Evolutionary conservation across 2,797 vertebrate species (phyloP), one percentile per base, ranked within the genome.

Genomic region (Moxostoma hubbsi): DNA sequence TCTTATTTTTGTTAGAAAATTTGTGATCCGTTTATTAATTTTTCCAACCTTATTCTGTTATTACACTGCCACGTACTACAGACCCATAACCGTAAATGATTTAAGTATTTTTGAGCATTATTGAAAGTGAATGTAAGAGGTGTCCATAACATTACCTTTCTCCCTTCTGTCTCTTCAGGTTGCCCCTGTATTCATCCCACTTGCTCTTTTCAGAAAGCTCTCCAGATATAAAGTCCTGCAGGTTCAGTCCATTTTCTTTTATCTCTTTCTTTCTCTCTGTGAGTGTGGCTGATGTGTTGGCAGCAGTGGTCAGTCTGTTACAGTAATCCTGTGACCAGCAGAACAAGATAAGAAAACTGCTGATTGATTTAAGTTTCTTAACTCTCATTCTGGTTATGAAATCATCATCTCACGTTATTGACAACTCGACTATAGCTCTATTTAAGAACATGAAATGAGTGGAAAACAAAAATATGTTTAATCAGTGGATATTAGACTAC

Each of bases 211-310:
- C 95, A 0, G 95, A 92, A 77, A 99, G 87, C 0, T 97, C 94
- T 16, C 97, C 98, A 0, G 95, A 96, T 5, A 99, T 88, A 81
- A 99, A 99, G 87, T 99, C 98, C 58, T 95, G 93, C 55, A 99
- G 91, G 53, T 92, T 93, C 5, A 96, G 96, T 1, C 97, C 96
- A 6, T 93, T 93, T 1, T 90, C 87, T 15, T 89, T 78, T 18
- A 96, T 59, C 63, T 90, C 86, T 78, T 94, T 96, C 82, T 92
- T 95, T 57, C 89, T 87, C 70, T 94, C 93, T 5, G 90, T 73
- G 50, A 86, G 77, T 13, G 87, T 89, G n/a, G 86, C 84, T n/a
- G 92, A 91, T 3, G 91, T 84, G 80, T 88, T 93, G 10, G 82
- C 53, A 54, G 87, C 85, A 10, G 90, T 86, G 4, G 86, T 85